Percentiles rank a stretch among this genome's conserved stretches.
Evolutionary conservation across 2,888 invertebrate species (phyloP).

Genomic region (Gari tellinella): DNA sequence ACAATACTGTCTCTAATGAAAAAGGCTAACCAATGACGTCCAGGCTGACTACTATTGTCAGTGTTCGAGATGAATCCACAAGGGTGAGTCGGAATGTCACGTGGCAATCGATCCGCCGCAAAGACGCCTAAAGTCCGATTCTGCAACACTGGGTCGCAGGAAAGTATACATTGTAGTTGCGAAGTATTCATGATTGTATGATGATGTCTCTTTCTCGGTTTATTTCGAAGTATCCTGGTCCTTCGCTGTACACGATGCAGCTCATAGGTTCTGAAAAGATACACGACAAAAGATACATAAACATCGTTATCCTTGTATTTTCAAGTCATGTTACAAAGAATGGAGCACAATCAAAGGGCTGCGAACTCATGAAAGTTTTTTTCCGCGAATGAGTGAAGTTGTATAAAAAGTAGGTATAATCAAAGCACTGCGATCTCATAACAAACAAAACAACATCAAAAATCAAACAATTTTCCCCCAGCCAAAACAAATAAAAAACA

Average conservation of each 20-base stretch:
- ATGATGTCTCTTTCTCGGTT: slow-evolving; percentile 15
- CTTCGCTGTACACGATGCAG: slow-evolving; percentile 19
- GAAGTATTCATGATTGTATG: slow-evolving; percentile 10
- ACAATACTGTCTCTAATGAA: neutral
- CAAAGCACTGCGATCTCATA: too few species aligned
- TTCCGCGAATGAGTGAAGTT: too few species aligned
- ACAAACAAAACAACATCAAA: too few species aligned
- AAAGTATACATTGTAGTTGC: slow-evolving; percentile 16
- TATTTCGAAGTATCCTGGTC: slow-evolving; percentile 6
- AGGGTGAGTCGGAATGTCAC: neutral
- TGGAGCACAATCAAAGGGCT: too few species aligned
- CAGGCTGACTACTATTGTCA: slow-evolving; percentile 5
- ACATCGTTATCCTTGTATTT: too few species aligned
- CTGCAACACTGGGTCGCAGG: slow-evolving; percentile 11
- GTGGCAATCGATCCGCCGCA: slow-evolving; percentile 28
- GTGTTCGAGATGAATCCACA: slow-evolving; percentile 25
- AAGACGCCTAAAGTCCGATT: slow-evolving; percentile 1
- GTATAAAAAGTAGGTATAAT: too few species aligned
- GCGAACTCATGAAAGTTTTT: too few species aligned
- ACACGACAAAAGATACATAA: neutral
- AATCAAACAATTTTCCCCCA: too few species aligned
- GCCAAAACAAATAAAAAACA: too few species aligned
- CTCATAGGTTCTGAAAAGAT: slow-evolving; percentile 16
- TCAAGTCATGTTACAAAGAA: too few species aligned
- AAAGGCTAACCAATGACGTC: slow-evolving; percentile 26